A percentile compares a stretch with the other conserved stretches of the same genome.
Evolutionary conservation across 2,888 invertebrate species (phyloP).

Genomic region (Drosophila hamatofila): DNA sequence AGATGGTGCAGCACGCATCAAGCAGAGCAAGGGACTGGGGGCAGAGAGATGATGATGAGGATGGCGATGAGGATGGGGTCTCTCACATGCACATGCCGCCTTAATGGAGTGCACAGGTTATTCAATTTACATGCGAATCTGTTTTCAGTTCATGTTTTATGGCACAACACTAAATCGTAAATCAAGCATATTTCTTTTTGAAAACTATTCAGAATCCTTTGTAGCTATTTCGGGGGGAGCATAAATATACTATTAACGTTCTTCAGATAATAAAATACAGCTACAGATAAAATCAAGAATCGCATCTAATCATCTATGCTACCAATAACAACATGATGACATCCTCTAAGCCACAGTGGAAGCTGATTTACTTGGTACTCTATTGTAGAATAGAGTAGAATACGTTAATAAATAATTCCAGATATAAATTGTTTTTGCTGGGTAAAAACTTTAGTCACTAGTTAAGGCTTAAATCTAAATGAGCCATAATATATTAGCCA

Average conservation of each 20-base stretch:
- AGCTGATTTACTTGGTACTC: neutral
- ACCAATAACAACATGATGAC: neutral
- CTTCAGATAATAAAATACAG: neutral
- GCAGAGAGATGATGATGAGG: neutral
- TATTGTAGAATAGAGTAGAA: neutral
- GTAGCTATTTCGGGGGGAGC: neutral
- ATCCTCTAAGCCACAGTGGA: neutral
- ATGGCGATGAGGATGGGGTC: neutral
- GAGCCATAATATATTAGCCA: no score
- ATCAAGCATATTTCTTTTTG: neutral
- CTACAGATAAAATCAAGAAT: neutral
- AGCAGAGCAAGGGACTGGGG: neutral
- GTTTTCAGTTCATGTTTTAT: constrained; percentile 2
- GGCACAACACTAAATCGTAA: constrained; percentile 13
- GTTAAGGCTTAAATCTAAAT: no score
- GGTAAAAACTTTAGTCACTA: no score
- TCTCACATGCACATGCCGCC: neutral
- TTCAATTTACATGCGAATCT: constrained; percentile 40
- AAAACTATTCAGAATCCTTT: constrained; percentile 5
- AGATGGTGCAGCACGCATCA: constrained; percentile 60
- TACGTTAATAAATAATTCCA: no score
- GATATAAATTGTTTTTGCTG: no score
- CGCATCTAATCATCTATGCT: neutral
- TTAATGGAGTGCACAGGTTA: constrained; percentile 34
- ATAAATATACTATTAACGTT: neutral